Evolutionary conservation across 2,888 invertebrate species (phyloP).

Genomic region (Melanostoma mellinum): DNA sequence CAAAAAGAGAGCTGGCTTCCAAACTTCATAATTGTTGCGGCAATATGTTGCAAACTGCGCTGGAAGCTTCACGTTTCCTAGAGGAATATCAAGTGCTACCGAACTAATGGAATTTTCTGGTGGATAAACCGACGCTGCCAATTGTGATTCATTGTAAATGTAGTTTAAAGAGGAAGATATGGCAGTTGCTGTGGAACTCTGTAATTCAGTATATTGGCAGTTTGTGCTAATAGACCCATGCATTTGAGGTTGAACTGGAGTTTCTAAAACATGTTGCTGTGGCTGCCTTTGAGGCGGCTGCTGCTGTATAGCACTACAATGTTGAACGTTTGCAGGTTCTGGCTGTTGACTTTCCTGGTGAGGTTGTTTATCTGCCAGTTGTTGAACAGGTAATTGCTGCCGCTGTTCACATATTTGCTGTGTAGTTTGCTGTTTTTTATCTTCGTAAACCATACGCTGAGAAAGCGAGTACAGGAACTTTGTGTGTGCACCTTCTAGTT

Average conservation of each 20-base stretch:
- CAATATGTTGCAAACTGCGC: slow-evolving; percentile 79
- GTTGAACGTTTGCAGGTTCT: slow-evolving; percentile 42
- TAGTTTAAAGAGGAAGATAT: slow-evolving; percentile 72
- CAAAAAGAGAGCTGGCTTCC: slow-evolving; percentile 81
- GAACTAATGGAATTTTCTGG: slow-evolving; percentile 28
- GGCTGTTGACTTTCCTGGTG: slow-evolving; percentile 12
- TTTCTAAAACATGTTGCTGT: slow-evolving; percentile 73
- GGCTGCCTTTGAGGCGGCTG: slow-evolving; percentile 74
- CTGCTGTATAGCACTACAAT: slow-evolving; percentile 49
- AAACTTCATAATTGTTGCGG: slow-evolving; percentile 80
- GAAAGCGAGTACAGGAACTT: slow-evolving; percentile 89
- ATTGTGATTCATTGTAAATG: slow-evolving; percentile 65
- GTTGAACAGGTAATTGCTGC: slow-evolving; percentile 85
- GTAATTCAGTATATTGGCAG: slow-evolving; percentile 64
- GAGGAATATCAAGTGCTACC: slow-evolving; percentile 45
- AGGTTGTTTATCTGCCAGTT: slow-evolving; percentile 45
- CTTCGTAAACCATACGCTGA: slow-evolving; percentile 86
- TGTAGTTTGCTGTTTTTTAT: slow-evolving; percentile 81
- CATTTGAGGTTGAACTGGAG: slow-evolving; percentile 52
- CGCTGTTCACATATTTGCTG: slow-evolving; percentile 84
- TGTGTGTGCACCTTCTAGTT: slow-evolving; percentile 88
- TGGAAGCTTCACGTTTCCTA: slow-evolving; percentile 78
- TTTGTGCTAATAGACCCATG: slow-evolving; percentile 33
- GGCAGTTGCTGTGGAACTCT: slow-evolving; percentile 74
- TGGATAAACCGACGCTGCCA: slow-evolving; percentile 28